A percentile compares a stretch with the other conserved stretches of the same genome.
phyloP scores from a whole-genome alignment of 2,113 vertebrate genomes.

The Enhydra lutris region DNA sequence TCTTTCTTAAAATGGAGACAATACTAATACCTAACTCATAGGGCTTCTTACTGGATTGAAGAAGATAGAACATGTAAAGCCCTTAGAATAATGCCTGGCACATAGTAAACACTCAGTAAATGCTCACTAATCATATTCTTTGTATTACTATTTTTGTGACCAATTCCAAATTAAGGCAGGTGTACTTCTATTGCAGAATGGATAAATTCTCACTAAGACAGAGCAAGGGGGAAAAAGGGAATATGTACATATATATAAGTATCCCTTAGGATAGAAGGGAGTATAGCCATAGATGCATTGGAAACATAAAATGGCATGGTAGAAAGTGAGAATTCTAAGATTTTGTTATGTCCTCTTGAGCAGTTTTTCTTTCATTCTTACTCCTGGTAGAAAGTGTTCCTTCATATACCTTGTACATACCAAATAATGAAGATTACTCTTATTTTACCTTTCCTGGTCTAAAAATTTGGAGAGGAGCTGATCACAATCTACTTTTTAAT shows the following conservation, averaged over 20 bases:
- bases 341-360: background rate
- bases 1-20: background rate
- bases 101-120: background rate
- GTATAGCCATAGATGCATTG: background rate
- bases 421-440: background rate
- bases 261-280: background rate
- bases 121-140: background rate
- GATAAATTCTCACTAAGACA: background rate
- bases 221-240: background rate
- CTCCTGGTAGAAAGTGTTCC: background rate
- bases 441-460: background rate
- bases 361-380: background rate
- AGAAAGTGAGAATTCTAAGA: background rate
- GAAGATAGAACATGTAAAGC: background rate
- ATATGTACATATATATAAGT: background rate
- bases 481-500: background rate
- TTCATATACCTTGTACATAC: background rate
- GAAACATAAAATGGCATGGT: background rate
- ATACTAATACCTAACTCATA: background rate
- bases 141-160: background rate
- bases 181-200: background rate
- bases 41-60: background rate
- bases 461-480: background rate
- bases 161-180: background rate
- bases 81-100: background rate